Percentiles rank a stretch among this genome's conserved stretches.
These are phyloP conservation scores for Choristoneura rosaceana DNA, from an alignment of 2,888 invertebrate genomes.

Conservation along the genomic window DNA sequence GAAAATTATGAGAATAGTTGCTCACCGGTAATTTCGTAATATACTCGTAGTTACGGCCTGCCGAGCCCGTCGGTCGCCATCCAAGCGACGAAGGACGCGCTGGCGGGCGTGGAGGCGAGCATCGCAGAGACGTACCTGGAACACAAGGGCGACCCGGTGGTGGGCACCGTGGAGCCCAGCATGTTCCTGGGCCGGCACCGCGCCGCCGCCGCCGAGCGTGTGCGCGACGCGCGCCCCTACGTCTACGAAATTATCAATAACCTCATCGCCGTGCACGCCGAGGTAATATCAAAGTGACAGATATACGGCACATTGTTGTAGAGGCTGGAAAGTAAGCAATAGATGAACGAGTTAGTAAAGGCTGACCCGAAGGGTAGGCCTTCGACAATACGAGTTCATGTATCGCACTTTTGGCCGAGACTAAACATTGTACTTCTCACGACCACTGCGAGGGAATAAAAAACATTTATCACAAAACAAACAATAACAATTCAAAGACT, in stretches of 20 bases:
- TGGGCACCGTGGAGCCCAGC: conserved; percentile 97
- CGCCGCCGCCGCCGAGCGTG: not conserved
- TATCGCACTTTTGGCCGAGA: too few species aligned
- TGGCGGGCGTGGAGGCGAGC: conserved; percentile 85
- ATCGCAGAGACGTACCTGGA: conserved; percentile 94
- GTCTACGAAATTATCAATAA: conserved; percentile 95
- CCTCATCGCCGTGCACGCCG: conserved; percentile 91
- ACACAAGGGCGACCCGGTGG: conserved; percentile 96
- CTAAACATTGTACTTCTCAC: too few species aligned
- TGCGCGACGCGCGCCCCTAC: conserved; percentile 91
- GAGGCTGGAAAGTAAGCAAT: too few species aligned
- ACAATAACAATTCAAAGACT: too few species aligned
- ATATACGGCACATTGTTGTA: too few species aligned
- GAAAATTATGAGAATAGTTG: too few species aligned
- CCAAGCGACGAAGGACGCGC: conserved; percentile 88
- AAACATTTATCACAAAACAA: too few species aligned
- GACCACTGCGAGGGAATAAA: too few species aligned
- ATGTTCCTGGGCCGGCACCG: conserved; percentile 96
- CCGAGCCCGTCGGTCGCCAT: conserved; percentile 90
- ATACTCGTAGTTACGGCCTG: conserved; percentile 86
- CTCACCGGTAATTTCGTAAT: too few species aligned
- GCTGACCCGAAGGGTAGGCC: too few species aligned
- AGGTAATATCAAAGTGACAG: conserved; percentile 73
- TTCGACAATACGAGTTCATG: too few species aligned
- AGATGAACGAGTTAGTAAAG: too few species aligned